Conservation (phyloP, 2,797 vertebrate species). For the Antennarius maculatus region DNA sequence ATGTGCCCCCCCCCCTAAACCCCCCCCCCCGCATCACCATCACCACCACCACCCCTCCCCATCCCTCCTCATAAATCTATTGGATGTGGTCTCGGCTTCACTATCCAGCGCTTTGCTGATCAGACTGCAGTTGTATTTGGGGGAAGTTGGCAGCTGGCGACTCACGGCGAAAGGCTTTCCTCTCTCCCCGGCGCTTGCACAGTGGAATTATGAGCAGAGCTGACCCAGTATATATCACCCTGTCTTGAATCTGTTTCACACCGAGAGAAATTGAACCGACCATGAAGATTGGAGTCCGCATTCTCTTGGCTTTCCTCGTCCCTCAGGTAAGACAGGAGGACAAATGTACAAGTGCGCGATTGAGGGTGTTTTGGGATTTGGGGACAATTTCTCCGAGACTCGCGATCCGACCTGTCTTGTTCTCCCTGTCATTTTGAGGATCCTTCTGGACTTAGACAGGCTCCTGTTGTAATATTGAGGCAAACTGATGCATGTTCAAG, state of each 20-base stretch:
- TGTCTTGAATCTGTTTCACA: conserved; percentile 81
- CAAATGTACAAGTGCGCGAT: background rate
- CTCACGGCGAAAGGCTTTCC: conserved; percentile 81
- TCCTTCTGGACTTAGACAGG: background rate
- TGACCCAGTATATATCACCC: conserved; percentile 86
- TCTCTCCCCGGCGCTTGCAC: conserved; percentile 83
- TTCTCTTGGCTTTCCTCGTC: conserved; percentile 89
- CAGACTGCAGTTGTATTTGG: conserved; percentile 95
- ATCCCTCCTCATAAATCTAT: conserved; percentile 87
- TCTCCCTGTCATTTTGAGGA: no score
- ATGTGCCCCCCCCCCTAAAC: conserved; percentile 2
- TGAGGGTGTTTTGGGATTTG: background rate
- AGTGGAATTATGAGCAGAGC: conserved; percentile 99
- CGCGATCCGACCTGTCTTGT: no score
- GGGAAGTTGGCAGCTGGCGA: conserved; percentile 95
- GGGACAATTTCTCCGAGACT: background rate
- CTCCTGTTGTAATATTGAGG: background rate
- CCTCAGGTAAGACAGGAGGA: conserved; percentile 89
- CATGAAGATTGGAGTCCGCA: conserved; percentile 90
- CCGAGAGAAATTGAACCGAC: conserved; percentile 63
- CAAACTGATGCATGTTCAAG: conserved; percentile 38
- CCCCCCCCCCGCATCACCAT: background rate
- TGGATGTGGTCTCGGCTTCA: conserved; percentile 92
- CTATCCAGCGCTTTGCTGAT: conserved; percentile 88
- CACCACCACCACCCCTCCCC: background rate